phyloP scores from a whole-genome alignment of 2,888 invertebrate genomes.

The Thera britannica region DNA sequence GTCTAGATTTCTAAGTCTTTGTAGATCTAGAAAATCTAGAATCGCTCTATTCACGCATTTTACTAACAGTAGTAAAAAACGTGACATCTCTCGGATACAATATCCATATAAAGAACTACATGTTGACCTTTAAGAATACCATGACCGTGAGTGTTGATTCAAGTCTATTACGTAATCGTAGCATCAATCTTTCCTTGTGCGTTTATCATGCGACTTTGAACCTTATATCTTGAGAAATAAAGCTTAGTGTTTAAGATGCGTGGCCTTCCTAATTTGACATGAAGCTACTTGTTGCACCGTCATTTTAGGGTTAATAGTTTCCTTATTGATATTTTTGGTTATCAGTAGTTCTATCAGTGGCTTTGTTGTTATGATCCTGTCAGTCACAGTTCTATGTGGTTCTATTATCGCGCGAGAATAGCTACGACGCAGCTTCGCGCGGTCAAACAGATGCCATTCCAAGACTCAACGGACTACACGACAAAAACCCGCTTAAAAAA shows the following conservation, averaged over 20 bases:
- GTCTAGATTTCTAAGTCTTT: too few species aligned
- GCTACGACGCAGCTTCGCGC: too few species aligned
- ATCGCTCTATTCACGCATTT: not conserved
- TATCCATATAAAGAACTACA: slow-evolving; percentile 57
- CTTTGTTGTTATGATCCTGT: slow-evolving; percentile 5
- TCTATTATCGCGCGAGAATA: too few species aligned
- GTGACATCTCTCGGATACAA: slow-evolving; percentile 43
- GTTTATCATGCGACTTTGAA: slow-evolving; percentile 25
- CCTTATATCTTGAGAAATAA: slow-evolving; percentile 22
- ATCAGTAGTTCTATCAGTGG: slow-evolving; percentile 39
- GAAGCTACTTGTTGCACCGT: slow-evolving; percentile 59
- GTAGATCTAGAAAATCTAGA: too few species aligned
- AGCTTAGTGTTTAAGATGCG: slow-evolving; percentile 31
- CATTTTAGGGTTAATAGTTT: slow-evolving; percentile 55
- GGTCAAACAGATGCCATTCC: too few species aligned
- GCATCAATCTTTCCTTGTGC: slow-evolving; percentile 66
- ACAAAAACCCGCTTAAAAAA: too few species aligned
- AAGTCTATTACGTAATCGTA: slow-evolving; percentile 74
- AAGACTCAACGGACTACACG: too few species aligned
- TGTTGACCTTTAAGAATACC: slow-evolving; percentile 74
- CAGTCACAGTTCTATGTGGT: too few species aligned
- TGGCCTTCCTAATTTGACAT: slow-evolving; percentile 48
- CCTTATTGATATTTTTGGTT: slow-evolving; percentile 56
- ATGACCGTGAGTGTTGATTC: slow-evolving; percentile 78
- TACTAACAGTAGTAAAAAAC: slow-evolving; percentile 15